Percentiles rank a stretch among this genome's conserved stretches.
phyloP scores from a whole-genome alignment of 2,888 invertebrate species.

The Philereme transversata region DNA sequence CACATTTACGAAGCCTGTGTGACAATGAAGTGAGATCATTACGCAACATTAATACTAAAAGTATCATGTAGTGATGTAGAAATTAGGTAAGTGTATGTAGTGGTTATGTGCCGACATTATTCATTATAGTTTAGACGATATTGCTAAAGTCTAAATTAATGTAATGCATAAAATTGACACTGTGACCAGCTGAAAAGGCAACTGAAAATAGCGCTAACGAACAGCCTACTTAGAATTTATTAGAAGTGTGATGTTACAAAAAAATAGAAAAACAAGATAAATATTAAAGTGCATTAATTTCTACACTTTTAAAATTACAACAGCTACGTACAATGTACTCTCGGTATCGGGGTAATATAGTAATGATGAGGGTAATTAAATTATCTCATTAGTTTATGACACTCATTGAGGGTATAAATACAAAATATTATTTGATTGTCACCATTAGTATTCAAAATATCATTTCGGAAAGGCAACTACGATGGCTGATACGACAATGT shows the following conservation, averaged over 20 bases:
- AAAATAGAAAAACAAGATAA: no score
- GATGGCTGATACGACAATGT: no score
- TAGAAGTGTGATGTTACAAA: not conserved
- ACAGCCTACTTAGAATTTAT: not conserved
- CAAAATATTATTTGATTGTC: no score
- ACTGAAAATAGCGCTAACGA: not conserved
- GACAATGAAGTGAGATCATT: constrained; percentile 82
- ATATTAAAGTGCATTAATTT: not conserved
- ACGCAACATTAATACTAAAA: constrained; percentile 81
- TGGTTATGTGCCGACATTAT: constrained; percentile 30
- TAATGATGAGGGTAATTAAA: no score
- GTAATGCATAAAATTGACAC: constrained; percentile 19
- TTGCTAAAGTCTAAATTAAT: constrained; percentile 21
- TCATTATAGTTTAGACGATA: constrained; percentile 28
- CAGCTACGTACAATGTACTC: no score
- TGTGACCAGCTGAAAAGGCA: constrained; percentile 15
- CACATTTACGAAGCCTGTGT: constrained; percentile 68
- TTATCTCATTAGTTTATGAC: no score
- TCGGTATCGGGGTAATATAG: no score
- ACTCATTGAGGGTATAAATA: no score
- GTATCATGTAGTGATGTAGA: constrained; percentile 64
- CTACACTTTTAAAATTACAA: not conserved
- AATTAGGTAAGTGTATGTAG: constrained; percentile 13
- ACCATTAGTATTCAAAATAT: no score
- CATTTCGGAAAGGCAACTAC: no score